Conservation (phyloP, 2,797 vertebrate species). For the Pipistrellus pipistrellus region DNA sequence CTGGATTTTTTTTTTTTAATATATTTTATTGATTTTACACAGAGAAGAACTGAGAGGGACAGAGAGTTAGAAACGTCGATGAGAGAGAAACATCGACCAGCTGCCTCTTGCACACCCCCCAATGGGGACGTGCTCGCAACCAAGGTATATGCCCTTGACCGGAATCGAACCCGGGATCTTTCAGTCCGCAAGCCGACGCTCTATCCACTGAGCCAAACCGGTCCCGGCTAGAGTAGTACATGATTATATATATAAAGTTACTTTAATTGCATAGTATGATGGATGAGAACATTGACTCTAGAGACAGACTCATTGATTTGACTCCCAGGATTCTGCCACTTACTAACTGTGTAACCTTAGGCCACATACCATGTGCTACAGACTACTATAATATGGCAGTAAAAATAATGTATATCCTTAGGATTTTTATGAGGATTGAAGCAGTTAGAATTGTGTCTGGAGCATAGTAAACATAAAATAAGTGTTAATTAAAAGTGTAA, state of each 20-base stretch:
- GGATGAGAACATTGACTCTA: background rate
- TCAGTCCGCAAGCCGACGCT: too few species aligned
- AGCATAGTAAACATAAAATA: slow-evolving; percentile 16
- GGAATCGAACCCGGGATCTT: too few species aligned
- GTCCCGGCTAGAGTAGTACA: too few species aligned
- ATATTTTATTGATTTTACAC: too few species aligned
- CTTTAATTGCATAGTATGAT: background rate
- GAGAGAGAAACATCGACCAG: too few species aligned
- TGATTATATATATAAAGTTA: background rate
- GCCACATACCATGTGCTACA: background rate
- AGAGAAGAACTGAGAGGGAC: too few species aligned
- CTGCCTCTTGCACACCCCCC: too few species aligned
- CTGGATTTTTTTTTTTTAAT: too few species aligned
- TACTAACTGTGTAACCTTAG: background rate
- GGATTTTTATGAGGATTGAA: background rate
- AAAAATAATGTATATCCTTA: slow-evolving; percentile 1
- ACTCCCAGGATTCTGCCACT: background rate
- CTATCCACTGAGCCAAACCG: too few species aligned
- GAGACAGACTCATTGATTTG: background rate
- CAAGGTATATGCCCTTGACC: too few species aligned
- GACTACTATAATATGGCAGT: background rate
- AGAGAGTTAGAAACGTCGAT: too few species aligned
- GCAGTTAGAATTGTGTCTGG: background rate
- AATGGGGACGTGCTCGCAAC: too few species aligned
- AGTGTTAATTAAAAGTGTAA: background rate